These are phyloP conservation scores for Dione vanillae DNA, from an alignment of 2,888 invertebrate genomes.

Conservation along the genomic window DNA sequence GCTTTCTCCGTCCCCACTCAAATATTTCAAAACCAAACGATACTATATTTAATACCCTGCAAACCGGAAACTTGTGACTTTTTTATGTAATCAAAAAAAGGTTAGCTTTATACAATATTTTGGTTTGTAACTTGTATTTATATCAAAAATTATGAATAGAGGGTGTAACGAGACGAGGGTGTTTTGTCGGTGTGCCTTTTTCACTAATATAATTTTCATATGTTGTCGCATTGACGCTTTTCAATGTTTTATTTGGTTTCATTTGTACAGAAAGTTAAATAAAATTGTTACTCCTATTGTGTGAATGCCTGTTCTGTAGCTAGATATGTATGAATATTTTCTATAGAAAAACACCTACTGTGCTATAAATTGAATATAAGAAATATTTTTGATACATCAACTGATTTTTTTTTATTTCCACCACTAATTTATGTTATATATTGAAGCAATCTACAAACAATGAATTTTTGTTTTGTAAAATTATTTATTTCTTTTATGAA, in stretches of 20 bases:
- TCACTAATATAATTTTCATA: conserved; percentile 6
- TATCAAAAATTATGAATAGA: conserved; percentile 14
- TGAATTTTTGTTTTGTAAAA: no score
- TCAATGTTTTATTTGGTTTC: background rate
- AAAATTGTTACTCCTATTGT: background rate
- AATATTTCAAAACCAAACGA: background rate
- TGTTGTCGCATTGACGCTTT: background rate
- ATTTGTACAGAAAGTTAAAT: background rate
- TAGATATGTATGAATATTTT: no score
- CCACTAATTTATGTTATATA: no score
- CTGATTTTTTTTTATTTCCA: background rate
- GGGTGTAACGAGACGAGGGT: conserved; percentile 6
- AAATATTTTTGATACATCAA: no score
- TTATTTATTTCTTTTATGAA: no score
- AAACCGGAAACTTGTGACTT: background rate
- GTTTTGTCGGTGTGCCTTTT: conserved; percentile 4
- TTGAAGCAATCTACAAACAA: no score
- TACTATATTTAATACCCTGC: background rate
- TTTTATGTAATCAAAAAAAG: conserved; percentile 2
- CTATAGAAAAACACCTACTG: no score
- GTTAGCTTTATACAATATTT: background rate
- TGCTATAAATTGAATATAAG: no score
- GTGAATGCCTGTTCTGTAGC: no score
- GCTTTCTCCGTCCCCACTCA: no score
- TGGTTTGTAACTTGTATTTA: background rate